Evolutionary conservation across 2,888 invertebrate species (phyloP).

Genomic region (Papilio protenor): DNA sequence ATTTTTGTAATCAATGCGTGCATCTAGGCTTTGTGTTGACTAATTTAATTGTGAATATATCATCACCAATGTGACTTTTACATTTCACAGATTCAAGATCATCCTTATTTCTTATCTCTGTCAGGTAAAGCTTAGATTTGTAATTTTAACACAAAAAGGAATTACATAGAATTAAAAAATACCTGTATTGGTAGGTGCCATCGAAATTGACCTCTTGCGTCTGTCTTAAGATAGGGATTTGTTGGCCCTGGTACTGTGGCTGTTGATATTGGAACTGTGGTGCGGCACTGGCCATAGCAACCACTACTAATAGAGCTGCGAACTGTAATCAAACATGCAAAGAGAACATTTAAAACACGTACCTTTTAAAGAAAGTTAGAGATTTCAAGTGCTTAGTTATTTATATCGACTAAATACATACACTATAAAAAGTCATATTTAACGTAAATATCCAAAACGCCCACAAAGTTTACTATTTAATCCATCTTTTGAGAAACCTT

Average conservation of each 20-base stretch:
- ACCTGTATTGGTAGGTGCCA: slow-evolving; percentile 87
- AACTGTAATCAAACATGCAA: slow-evolving; percentile 62
- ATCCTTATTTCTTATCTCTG: no score
- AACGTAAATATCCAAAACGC: neutral
- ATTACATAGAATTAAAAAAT: neutral
- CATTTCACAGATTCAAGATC: no score
- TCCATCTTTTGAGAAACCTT: neutral
- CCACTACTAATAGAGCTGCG: slow-evolving; percentile 67
- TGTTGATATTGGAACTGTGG: slow-evolving; percentile 63
- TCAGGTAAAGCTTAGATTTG: no score
- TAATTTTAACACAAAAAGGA: no score
- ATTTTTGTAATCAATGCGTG: neutral
- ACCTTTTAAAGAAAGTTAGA: neutral
- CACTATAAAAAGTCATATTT: neutral
- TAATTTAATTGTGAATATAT: neutral
- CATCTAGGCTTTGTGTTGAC: neutral
- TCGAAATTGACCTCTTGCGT: slow-evolving; percentile 82
- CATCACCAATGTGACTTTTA: neutral
- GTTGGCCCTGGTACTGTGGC: slow-evolving; percentile 62
- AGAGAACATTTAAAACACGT: neutral
- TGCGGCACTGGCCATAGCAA: slow-evolving; percentile 70
- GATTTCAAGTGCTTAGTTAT: neutral
- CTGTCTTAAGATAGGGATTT: slow-evolving; percentile 86
- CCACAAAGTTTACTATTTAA: neutral
- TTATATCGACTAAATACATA: neutral